Percentiles rank a stretch among this genome's conserved stretches.
Conservation (phyloP, 64 coral and sea anemone genomes). For the Acropora yongei region DNA sequence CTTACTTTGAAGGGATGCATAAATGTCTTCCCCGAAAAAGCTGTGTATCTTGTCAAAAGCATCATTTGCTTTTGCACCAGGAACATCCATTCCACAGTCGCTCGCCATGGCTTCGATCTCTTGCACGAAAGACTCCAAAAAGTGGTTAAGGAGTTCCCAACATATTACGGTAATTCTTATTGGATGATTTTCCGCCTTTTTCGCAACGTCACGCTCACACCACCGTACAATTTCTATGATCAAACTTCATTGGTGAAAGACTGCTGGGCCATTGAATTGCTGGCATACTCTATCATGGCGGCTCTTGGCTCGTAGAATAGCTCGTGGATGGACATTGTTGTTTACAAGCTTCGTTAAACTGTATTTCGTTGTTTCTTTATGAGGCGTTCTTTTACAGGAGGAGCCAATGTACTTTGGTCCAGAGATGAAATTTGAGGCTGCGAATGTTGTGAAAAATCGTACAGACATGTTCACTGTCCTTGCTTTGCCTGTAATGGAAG, state of each 20-base stretch:
- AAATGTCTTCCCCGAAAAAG: neutral
- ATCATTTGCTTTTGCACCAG: neutral
- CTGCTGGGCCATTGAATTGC: neutral
- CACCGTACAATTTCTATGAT: neutral
- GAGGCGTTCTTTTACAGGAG: neutral
- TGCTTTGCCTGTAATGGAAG: neutral
- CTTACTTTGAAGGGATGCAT: slow-evolving; percentile 19
- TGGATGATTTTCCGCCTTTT: neutral
- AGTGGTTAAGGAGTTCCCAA: neutral
- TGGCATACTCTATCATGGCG: neutral
- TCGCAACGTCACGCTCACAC: neutral
- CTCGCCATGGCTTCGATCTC: neutral
- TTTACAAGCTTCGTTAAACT: neutral
- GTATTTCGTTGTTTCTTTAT: neutral
- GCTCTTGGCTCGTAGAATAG: neutral
- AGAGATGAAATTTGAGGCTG: neutral
- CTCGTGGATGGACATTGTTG: neutral
- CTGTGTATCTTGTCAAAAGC: slow-evolving; percentile 8
- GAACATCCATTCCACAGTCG: neutral
- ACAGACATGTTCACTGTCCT: neutral
- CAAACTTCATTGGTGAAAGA: neutral
- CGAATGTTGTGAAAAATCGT: neutral
- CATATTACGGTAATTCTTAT: neutral
- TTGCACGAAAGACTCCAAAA: neutral
- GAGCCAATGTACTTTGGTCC: neutral